Base-by-base conservation (phyloP, 2,797 vertebrate genomes). In the Anomalospiza imberbis region DNA sequence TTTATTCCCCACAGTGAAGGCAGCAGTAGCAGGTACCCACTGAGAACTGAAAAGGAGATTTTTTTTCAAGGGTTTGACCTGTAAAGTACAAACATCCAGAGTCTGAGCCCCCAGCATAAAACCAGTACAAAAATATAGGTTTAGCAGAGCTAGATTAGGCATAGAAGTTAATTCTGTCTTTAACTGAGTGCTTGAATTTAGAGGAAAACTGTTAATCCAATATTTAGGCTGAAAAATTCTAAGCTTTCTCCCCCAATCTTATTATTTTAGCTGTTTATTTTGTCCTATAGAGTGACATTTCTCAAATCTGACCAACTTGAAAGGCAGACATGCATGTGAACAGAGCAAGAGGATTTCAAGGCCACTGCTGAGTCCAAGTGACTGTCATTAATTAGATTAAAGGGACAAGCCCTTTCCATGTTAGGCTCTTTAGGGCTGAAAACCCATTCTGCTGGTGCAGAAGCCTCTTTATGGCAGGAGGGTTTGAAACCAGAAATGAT, bases 211-310 rank as follows among this genome's bases (percentile, higher is more conserved):
- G 16, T 70, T 91, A 31, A 61, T 25, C 14, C 8, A 58, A 12
- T n/a, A 71, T 61, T 87, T 67, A 79, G 17, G 19, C 14, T 82
- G 25, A 63, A 76, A 85, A 89, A 12, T 28, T 3, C n/a, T 38
- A 72, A 62, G 7, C 11, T 31, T 8, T 7, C 2, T 6, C 2
- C 8, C 1, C 1, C 4, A 8, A 8, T 17, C 6, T 7, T 29
- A 28, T 20, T 44, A 17, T 34, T 95, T 92, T 25, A 67, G 28
- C 66, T 16, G 3, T 16, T 65, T 21, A 13, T 62, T 25, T 61
- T 20, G 4, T 48, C 20, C 50, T 54, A 0, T 26, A 26, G 36
- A 78, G 16, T n/a, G 24, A 24, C 7, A 14, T 48, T 78, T 81
- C 50, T 72, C 28, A 38, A 29, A 82, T 57, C 60, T 79, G 55